These are phyloP conservation scores for Netelia fuscicornis DNA, from an alignment of 2,888 invertebrate species.

Conservation along the genomic window DNA sequence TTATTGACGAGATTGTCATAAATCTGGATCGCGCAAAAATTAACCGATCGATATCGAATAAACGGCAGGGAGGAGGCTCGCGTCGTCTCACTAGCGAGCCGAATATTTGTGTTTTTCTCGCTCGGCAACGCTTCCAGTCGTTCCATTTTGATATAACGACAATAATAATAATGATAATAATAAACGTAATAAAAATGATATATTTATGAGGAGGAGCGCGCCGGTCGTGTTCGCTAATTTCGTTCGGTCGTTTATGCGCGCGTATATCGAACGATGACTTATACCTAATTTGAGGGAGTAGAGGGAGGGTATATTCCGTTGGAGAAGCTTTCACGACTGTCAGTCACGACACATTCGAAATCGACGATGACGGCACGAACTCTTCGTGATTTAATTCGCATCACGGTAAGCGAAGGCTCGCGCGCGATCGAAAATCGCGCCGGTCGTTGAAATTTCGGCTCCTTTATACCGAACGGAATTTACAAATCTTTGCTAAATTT, in stretches of 20 bases:
- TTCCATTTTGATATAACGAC: background rate
- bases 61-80: too few species aligned
- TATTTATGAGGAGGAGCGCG: slow-evolving; percentile 41
- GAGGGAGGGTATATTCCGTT: slow-evolving; percentile 33
- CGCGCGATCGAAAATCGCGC: background rate
- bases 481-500: background rate
- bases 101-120: too few species aligned
- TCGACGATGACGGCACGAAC: slow-evolving; percentile 50
- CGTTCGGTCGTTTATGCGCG: slow-evolving; percentile 12
- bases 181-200: slow-evolving; percentile 30
- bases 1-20: too few species aligned
- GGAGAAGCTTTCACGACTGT: slow-evolving; percentile 59
- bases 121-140: too few species aligned
- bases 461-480: background rate
- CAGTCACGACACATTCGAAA: slow-evolving; percentile 59
- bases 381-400: slow-evolving; percentile 48
- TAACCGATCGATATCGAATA: too few species aligned
- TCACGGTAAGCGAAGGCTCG: slow-evolving; percentile 27
- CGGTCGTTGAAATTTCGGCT: background rate
- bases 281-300: background rate
- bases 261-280: background rate
- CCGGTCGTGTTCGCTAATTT: slow-evolving; percentile 10
- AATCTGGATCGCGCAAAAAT: too few species aligned
- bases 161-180: slow-evolving; percentile 42
- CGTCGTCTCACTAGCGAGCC: too few species aligned